These are phyloP conservation scores for Petaurus breviceps DNA, from an alignment of 2,113 vertebrate species.

Conservation along the genomic window DNA sequence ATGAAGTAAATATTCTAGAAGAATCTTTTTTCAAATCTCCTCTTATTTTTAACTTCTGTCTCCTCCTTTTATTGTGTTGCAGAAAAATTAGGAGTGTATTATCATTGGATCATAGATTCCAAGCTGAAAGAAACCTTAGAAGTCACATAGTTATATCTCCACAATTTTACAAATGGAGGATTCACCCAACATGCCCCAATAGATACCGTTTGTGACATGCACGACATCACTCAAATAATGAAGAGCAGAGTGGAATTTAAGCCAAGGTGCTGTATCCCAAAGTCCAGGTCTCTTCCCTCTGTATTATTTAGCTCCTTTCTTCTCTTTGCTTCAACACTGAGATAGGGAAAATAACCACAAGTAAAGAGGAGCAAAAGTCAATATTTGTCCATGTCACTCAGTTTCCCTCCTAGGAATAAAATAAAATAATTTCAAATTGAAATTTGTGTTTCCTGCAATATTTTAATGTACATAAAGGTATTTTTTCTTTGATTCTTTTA, in stretches of 20 bases:
- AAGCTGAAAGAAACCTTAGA: not conserved
- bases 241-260: not conserved
- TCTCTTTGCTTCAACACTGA: not conserved
- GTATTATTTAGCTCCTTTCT: not conserved
- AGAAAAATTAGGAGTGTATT: not conserved
- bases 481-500: not conserved
- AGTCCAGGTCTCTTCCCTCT: not conserved
- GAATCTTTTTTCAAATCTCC: not conserved
- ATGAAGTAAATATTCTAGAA: not conserved
- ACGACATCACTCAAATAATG: not conserved
- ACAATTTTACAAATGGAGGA: not conserved
- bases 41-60: not conserved
- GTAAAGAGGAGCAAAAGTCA: not conserved
- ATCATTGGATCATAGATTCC: not conserved
- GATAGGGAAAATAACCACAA: not conserved
- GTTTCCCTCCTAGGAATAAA: not conserved
- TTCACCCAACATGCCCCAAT: not conserved
- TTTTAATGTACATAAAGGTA: not conserved
- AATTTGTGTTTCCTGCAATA: not conserved
- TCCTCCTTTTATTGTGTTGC: not conserved
- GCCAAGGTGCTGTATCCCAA: not conserved
- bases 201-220: not conserved
- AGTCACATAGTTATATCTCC: not conserved
- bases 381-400: not conserved
- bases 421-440: not conserved